phyloP scores from a whole-genome alignment of 1,140 invertebrate genomes.

The Orussus abietinus region DNA sequence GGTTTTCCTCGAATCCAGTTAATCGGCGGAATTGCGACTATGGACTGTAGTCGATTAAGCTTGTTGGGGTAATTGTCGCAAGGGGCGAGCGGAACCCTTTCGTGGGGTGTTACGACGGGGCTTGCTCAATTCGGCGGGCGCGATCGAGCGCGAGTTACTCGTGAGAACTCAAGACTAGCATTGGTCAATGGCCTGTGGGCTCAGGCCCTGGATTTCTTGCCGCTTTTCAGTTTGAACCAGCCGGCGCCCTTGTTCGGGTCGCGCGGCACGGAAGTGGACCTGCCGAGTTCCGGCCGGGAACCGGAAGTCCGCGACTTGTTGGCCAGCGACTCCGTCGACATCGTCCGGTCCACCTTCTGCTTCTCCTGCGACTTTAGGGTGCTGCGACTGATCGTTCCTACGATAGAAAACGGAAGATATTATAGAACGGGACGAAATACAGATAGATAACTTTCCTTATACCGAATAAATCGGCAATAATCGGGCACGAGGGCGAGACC shows the following conservation, averaged over 20 bases:
- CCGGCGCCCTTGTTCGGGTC: slow-evolving; percentile 66
- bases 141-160: slow-evolving; percentile 34
- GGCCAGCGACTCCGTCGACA: slow-evolving; percentile 61
- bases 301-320: slow-evolving; percentile 47
- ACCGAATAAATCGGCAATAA: too few relatives aligned
- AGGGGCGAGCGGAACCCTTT: too few relatives aligned
- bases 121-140: too few relatives aligned
- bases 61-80: too few relatives aligned
- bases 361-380: slow-evolving; percentile 52
- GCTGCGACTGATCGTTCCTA: slow-evolving; percentile 52
- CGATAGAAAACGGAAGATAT: too few relatives aligned
- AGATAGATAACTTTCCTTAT: too few relatives aligned
- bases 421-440: too few relatives aligned
- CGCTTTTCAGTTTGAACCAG: slow-evolving; percentile 68
- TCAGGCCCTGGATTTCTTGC: slow-evolving; percentile 57
- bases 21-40: too few relatives aligned
- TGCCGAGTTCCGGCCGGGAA: slow-evolving; percentile 46
- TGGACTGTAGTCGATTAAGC: too few relatives aligned
- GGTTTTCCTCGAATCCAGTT: too few relatives aligned
- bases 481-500: too few relatives aligned
- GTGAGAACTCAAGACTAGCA: slow-evolving; percentile 51
- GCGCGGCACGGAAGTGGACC: slow-evolving; percentile 67
- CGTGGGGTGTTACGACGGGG: too few relatives aligned
- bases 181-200: slow-evolving; percentile 49
- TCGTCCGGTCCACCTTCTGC: slow-evolving; percentile 52